Base-by-base conservation (phyloP, 2,113 vertebrate species). In the Orycteropus afer region DNA sequence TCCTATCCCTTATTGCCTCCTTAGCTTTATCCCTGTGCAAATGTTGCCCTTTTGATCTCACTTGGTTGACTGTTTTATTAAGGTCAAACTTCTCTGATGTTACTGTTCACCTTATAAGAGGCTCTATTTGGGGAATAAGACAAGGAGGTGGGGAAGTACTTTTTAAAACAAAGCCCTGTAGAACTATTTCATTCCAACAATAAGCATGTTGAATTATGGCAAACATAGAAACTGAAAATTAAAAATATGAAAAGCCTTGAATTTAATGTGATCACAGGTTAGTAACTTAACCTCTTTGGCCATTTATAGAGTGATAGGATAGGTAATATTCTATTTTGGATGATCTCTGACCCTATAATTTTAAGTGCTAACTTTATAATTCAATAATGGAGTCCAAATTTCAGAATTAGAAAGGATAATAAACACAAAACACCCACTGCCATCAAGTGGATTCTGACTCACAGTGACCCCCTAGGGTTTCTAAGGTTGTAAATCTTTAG, bases 321-420 rank as follows among this genome's bases (percentile, higher is more conserved):
- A 86, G 29, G 20, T 85, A 73, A 85, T 11, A 29, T 95, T 92
- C 61, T 40, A 78, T 92, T 92, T 57, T 32, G 34, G 37, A 81
- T 88, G 34, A 42, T 32, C 9, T 69, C 59, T 78, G 73, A 47
- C n/a, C 37, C 42, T 82, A 23, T 14, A 81, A 57, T 77, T 78
- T 47, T 86, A 90, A 84, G 32, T 32, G 32, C 53, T 93, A 87
- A 59, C 51, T 91, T 90, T 53, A 83, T 89, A 93, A 51, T 78
- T 73, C n/a, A 86, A 34, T 77, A 67, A 49, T 74, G 20, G 55
- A 78, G 4, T 86, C 45, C 47, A 86, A 20, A 65, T 84, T 95
- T 95, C 59, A 63, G 53, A 93, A 71, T 3, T 55, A 6, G 32
- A 80, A 94, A 40, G 53, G 34, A 42, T 81, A 77, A 84, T 27